Base-by-base conservation (phyloP, 2,113 vertebrate genomes). In the Tyrannus savana region DNA sequence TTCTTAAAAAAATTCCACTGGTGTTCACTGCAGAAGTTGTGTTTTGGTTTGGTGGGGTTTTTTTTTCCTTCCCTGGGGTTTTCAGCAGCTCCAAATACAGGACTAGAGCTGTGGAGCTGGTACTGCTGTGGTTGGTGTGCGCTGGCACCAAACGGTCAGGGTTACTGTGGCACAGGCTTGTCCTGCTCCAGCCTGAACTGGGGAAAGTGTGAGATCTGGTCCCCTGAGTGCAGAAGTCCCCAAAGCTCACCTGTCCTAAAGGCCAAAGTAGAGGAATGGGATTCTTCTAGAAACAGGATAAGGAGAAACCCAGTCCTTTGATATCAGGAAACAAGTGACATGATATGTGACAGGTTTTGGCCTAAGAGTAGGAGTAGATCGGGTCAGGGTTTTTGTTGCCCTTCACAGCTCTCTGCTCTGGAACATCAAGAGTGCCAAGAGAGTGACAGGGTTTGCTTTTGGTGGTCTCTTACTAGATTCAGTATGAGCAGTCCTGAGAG, bases 161-260 rank as follows among this genome's bases (percentile, higher is more conserved):
- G 46, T 71, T 17, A 7, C 6, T 2, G 1, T 9, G 39, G 10
- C 33, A 25, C 12, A 35, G 21, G 56, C 24, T 16, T 41, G 46
- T 23, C 14, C 25, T 42, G 11, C 4, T 22, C 10, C 23, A 27
- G 27, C 6, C 8, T 35, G 18, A 3, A 14, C 1, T 22, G 23
- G 19, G 30, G 8, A 7, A 19, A 24, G 17, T 8, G 8, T 7
- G 16, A 12, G 3, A 14, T 30, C 9, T 41, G 22, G 10, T 12
- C 3, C 10, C 7, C 18, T 21, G 27, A 31, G n/a, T 0, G 0
- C 2, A 2, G 2, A 22, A 24, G 4, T 37, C 6, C 3, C 9
- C 17, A 10, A 5, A 19, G 19, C 11, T 37, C 33, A 41, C 14
- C 9, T 46, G 5, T 49, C 24, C 10, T n/a, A 6, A 30, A 9